A percentile compares a stretch with the other conserved stretches of the same genome.
phyloP scores from a whole-genome alignment of 2,888 invertebrate genomes.

The Platypus cylindrus region DNA sequence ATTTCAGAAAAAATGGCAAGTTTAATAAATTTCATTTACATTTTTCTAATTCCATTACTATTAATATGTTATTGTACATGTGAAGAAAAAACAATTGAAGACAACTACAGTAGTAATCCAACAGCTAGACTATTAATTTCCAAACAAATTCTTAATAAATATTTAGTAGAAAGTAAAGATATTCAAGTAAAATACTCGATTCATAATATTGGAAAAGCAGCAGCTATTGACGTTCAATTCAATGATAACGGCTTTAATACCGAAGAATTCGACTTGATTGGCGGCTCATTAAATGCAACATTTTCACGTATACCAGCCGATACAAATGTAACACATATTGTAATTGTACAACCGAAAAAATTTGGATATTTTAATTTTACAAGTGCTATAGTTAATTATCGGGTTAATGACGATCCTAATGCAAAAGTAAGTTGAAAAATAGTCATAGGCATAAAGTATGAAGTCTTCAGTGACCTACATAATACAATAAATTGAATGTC shows the following conservation, averaged over 20 bases:
- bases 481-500: not conserved
- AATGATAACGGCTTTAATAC: slow-evolving; percentile 87
- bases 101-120: too few relatives aligned
- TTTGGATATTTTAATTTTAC: slow-evolving; percentile 96
- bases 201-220: slow-evolving; percentile 84
- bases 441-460: not conserved
- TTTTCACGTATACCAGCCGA: slow-evolving; percentile 87
- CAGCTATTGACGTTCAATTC: slow-evolving; percentile 79
- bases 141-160: slow-evolving; percentile 91
- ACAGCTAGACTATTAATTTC: slow-evolving; percentile 78
- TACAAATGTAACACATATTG: slow-evolving; percentile 86
- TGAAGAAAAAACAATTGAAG: too few relatives aligned
- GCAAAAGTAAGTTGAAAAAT: slow-evolving; percentile 16
- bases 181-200: slow-evolving; percentile 89
- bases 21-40: too few relatives aligned
- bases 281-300: slow-evolving; percentile 69
- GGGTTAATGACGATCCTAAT: slow-evolving; percentile 48
- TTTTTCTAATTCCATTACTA: too few relatives aligned
- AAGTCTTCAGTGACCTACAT: not conserved
- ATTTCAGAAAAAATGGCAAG: too few relatives aligned
- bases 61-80: too few relatives aligned
- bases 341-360: slow-evolving; percentile 79
- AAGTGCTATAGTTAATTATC: slow-evolving; percentile 85
- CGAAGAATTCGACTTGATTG: slow-evolving; percentile 79
- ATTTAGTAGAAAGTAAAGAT: slow-evolving; percentile 93